These are phyloP conservation scores for Hyles euphorbiae DNA, from an alignment of 1,140 invertebrate genomes.

Conservation along the genomic window DNA sequence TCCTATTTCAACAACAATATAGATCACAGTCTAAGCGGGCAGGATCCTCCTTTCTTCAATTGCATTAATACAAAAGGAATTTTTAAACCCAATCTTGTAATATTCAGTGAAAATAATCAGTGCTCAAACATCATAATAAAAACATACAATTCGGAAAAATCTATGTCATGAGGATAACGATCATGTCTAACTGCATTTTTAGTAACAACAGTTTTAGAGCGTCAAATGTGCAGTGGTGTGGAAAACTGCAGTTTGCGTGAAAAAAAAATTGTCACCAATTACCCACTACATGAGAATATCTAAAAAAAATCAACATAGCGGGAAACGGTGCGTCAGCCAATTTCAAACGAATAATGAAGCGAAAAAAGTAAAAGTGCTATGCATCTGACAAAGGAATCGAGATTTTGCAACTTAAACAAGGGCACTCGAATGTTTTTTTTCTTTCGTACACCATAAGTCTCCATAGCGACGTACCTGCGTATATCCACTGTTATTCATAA, in stretches of 20 bases:
- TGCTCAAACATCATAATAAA: too few relatives aligned
- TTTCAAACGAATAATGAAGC: slow-evolving; percentile 19
- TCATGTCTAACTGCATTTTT: slow-evolving; percentile 41
- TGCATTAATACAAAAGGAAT: too few relatives aligned
- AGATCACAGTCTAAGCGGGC: too few relatives aligned
- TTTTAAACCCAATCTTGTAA: too few relatives aligned
- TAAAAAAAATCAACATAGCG: slow-evolving; percentile 34
- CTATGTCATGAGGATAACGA: slow-evolving; percentile 29
- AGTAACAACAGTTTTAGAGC: slow-evolving; percentile 38
- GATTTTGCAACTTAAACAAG: slow-evolving; percentile 68
- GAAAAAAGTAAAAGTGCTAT: slow-evolving; percentile 66
- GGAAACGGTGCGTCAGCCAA: slow-evolving; percentile 25
- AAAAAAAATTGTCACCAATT: slow-evolving; percentile 26
- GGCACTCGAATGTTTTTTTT: slow-evolving; percentile 57
- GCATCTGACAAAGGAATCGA: slow-evolving; percentile 64
- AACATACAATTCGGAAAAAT: slow-evolving; percentile 1
- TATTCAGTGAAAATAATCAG: too few relatives aligned
- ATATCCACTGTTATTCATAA: slow-evolving; percentile 29
- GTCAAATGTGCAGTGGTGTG: slow-evolving; percentile 38
- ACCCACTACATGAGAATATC: slow-evolving; percentile 23
- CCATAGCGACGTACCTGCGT: slow-evolving; percentile 38
- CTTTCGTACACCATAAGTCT: slow-evolving; percentile 19
- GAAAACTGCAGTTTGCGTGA: slow-evolving; percentile 45
- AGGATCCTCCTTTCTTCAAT: too few relatives aligned
- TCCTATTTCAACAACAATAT: too few relatives aligned